Evolutionary conservation across 2,113 vertebrate species (phyloP).

Genomic region (Pyxicephalus adspersus): DNA sequence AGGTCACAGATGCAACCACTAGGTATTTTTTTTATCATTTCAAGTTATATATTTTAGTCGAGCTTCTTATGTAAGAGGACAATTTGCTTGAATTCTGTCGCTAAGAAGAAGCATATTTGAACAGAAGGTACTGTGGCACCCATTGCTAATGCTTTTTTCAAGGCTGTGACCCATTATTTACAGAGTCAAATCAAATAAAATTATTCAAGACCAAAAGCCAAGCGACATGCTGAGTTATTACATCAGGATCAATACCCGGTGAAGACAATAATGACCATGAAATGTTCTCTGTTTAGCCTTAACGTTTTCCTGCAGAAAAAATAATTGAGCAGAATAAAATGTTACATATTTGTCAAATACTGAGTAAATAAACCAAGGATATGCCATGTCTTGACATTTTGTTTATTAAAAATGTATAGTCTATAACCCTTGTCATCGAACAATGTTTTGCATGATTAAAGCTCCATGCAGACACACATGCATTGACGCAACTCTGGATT

Average conservation of each 20-base stretch:
- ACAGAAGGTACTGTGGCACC: not conserved
- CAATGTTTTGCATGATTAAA: not conserved
- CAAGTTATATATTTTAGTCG: too few species aligned
- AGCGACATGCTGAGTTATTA: conserved; percentile 19
- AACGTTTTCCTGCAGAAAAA: conserved; percentile 29
- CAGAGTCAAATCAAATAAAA: conserved; percentile 25
- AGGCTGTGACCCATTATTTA: conserved; percentile 1
- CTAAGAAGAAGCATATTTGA: not conserved
- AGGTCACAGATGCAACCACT: too few species aligned
- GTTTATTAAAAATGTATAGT: not conserved
- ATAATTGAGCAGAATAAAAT: conserved; percentile 24
- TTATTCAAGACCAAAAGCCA: conserved; percentile 19
- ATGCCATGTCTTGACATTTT: conserved; percentile 28
- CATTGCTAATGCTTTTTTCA: not conserved
- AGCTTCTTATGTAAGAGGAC: too few species aligned
- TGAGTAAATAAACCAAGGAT: conserved; percentile 28
- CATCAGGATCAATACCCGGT: conserved; percentile 27
- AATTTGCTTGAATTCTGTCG: not conserved
- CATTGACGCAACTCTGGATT: too few species aligned
- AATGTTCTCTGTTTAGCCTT: conserved; percentile 30
- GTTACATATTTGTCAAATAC: conserved; percentile 12
- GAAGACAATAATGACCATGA: conserved; percentile 35
- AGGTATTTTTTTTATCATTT: too few species aligned
- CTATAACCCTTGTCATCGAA: conserved; percentile 1
- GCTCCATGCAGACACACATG: not conserved